Conservation (phyloP, 2,888 invertebrate genomes). For the Drosophila algonquin region DNA sequence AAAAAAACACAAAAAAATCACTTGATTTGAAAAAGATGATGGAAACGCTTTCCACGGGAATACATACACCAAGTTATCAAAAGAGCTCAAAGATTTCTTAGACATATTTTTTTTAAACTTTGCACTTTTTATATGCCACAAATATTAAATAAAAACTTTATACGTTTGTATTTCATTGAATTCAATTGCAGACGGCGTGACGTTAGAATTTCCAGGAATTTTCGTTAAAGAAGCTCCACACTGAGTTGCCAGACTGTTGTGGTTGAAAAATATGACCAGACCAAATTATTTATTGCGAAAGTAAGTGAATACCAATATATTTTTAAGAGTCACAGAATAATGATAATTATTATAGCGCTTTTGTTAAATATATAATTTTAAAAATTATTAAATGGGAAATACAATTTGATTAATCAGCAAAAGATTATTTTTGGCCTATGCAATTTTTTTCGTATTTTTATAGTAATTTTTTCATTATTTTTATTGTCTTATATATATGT, state of each 20-base stretch:
- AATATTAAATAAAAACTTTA: background rate
- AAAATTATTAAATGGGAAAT: too few species aligned
- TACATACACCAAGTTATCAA: background rate
- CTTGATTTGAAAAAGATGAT: background rate
- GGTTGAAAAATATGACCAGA: background rate
- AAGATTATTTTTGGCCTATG: too few species aligned
- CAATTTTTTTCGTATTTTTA: too few species aligned
- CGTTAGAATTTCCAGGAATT: background rate
- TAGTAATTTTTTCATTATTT: too few species aligned
- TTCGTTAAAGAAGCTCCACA: background rate
- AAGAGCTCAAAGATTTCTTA: background rate
- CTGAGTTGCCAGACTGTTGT: conserved; percentile 3
- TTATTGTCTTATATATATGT: too few species aligned
- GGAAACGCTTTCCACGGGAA: background rate
- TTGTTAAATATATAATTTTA: too few species aligned
- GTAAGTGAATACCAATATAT: background rate
- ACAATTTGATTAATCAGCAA: too few species aligned
- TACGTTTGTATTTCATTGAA: background rate
- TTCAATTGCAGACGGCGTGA: background rate
- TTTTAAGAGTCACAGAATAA: background rate
- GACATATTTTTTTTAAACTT: background rate
- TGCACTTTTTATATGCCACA: background rate
- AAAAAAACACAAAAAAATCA: background rate
- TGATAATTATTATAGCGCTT: too few species aligned
- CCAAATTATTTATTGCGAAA: too few species aligned